These are phyloP conservation scores for Apodemus speciosus DNA, from an alignment of 2,113 vertebrate species.

Conservation along the genomic window DNA sequence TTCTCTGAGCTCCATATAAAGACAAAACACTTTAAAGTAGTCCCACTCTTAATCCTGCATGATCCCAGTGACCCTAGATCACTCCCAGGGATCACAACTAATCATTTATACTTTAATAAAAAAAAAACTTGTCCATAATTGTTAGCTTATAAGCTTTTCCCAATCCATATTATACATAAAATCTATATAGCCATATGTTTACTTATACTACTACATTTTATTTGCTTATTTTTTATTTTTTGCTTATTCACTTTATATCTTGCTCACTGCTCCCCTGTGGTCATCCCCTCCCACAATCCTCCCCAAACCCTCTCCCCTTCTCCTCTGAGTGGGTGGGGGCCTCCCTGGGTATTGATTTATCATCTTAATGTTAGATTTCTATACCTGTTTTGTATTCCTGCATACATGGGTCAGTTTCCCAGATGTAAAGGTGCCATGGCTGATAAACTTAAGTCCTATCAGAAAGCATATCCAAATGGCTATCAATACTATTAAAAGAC, in stretches of 20 bases:
- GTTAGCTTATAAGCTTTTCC: background rate
- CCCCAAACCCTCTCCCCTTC: no score
- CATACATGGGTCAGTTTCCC: background rate
- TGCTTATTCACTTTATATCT: no score
- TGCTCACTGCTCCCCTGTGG: no score
- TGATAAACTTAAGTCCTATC: background rate
- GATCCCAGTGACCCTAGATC: background rate
- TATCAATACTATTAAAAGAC: constrained; percentile 6
- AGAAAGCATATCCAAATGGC: background rate
- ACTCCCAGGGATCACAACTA: background rate
- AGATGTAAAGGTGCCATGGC: background rate
- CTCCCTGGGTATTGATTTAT: no score
- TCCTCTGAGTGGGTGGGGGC: no score
- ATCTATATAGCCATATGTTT: background rate
- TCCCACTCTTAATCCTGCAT: background rate
- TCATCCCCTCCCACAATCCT: no score
- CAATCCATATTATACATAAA: background rate
- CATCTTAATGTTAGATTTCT: background rate
- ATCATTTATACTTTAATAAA: background rate
- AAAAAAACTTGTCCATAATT: background rate
- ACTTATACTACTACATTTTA: background rate
- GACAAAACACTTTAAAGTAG: background rate
- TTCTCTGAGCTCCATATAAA: background rate
- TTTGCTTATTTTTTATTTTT: background rate
- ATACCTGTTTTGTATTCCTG: background rate